Evolutionary conservation across 2,797 vertebrate genomes (phyloP).

Genomic region (Chaenodraco wilsoni): DNA sequence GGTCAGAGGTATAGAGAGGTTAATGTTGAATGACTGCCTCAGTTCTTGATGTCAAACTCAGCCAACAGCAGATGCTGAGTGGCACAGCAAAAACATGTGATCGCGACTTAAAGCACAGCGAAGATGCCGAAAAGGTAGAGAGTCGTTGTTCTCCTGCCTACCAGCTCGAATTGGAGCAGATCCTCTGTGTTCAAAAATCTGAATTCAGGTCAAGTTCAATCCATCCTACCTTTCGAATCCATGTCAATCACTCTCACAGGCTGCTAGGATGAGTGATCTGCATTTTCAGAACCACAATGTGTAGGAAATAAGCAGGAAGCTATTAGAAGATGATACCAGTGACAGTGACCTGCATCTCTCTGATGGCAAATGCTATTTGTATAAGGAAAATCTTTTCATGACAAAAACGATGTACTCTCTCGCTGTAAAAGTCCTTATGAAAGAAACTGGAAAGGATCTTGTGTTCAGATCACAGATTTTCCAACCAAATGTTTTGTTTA

Average conservation of each 20-base stretch:
- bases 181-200: constrained; percentile 61
- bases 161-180: constrained; percentile 64
- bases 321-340: constrained; percentile 38
- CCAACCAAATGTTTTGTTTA: neutral
- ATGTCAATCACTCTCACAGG: constrained; percentile 61
- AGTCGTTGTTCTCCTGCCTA: constrained; percentile 49
- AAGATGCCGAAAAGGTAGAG: constrained; percentile 44
- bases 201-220: constrained; percentile 78
- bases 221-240: constrained; percentile 58
- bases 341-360: constrained; percentile 47
- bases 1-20: constrained; percentile 51
- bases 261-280: constrained; percentile 57
- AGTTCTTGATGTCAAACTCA: constrained; percentile 55
- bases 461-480: constrained; percentile 2
- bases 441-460: neutral
- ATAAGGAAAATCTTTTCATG: constrained; percentile 19
- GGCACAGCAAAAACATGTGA: constrained; percentile 19
- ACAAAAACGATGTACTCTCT: constrained; percentile 27
- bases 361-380: constrained; percentile 45
- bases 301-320: constrained; percentile 29
- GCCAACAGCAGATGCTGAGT: constrained; percentile 35
- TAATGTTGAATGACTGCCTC: constrained; percentile 57
- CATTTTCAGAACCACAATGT: constrained; percentile 70
- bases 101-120: constrained; percentile 1
- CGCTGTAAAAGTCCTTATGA: neutral